phyloP scores from a whole-genome alignment of 2,888 invertebrate genomes.

The Apomyelois bistriatella region DNA sequence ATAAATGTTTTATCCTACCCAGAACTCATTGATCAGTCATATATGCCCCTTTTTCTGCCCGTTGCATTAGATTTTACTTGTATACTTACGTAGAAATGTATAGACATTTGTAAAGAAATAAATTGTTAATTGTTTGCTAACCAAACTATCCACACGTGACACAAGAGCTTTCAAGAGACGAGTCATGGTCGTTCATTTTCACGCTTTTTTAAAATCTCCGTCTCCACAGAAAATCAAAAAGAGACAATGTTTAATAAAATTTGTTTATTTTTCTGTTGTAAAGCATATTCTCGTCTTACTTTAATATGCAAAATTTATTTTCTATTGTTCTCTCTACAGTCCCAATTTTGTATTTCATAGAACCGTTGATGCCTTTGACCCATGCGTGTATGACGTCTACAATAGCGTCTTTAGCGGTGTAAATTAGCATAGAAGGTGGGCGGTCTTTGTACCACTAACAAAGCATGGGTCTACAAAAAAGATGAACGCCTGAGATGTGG shows the following conservation, averaged over 20 bases:
- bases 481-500: background rate
- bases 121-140: no score
- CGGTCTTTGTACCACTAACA: background rate
- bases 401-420: background rate
- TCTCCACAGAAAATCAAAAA: background rate
- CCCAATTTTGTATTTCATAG: background rate
- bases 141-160: no score
- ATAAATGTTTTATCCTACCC: no score
- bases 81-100: no score
- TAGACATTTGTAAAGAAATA: no score
- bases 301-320: background rate
- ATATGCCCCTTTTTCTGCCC: no score
- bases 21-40: no score
- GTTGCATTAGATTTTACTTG: no score
- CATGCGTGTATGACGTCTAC: background rate
- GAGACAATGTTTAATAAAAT: background rate
- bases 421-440: constrained; percentile 1
- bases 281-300: background rate
- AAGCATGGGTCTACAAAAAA: background rate
- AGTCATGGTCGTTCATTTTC: no score
- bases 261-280: background rate
- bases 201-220: no score
- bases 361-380: constrained; percentile 2
- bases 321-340: background rate
- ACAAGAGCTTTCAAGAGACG: no score